phyloP scores from a whole-genome alignment of 2,113 vertebrate genomes.

The Poeciliopsis retropinna region DNA sequence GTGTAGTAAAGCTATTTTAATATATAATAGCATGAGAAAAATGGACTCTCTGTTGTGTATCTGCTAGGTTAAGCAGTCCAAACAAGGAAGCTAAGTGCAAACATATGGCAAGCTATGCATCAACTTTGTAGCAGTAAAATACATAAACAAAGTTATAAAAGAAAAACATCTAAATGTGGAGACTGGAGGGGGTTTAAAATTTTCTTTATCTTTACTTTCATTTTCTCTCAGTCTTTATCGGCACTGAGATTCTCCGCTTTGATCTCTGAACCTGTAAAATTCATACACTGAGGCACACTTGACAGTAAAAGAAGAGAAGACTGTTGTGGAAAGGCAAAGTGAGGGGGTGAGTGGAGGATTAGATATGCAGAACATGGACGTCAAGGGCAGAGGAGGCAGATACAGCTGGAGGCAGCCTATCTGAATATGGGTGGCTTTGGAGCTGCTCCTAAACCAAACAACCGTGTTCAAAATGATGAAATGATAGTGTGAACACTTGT shows the following conservation, averaged over 20 bases:
- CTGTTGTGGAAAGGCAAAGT: slow-evolving; percentile 62
- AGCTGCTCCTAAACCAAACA: slow-evolving; percentile 56
- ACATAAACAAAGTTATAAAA: slow-evolving; percentile 64
- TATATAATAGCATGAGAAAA: neutral
- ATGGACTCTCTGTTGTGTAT: slow-evolving; percentile 24
- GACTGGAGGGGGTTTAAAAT: slow-evolving; percentile 61
- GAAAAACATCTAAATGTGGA: slow-evolving; percentile 58
- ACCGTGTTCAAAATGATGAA: slow-evolving; percentile 56
- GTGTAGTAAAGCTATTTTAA: slow-evolving; percentile 3
- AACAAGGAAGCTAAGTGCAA: slow-evolving; percentile 37
- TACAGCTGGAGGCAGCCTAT: slow-evolving; percentile 67
- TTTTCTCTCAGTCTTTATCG: slow-evolving; percentile 60
- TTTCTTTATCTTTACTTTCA: slow-evolving; percentile 59
- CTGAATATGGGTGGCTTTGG: slow-evolving; percentile 50
- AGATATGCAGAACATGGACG: slow-evolving; percentile 71
- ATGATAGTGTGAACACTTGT: slow-evolving; percentile 48
- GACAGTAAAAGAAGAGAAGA: slow-evolving; percentile 64
- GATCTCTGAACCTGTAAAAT: slow-evolving; percentile 72
- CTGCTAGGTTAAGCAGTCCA: slow-evolving; percentile 47
- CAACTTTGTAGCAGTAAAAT: slow-evolving; percentile 46
- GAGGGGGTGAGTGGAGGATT: slow-evolving; percentile 68
- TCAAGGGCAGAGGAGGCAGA: slow-evolving; percentile 75
- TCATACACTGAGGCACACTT: slow-evolving; percentile 56
- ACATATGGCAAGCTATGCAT: slow-evolving; percentile 26
- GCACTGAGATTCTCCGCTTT: slow-evolving; percentile 58